Evolutionary conservation across 2,797 vertebrate genomes (phyloP).

Genomic region (Notamacropus eugenii): DNA sequence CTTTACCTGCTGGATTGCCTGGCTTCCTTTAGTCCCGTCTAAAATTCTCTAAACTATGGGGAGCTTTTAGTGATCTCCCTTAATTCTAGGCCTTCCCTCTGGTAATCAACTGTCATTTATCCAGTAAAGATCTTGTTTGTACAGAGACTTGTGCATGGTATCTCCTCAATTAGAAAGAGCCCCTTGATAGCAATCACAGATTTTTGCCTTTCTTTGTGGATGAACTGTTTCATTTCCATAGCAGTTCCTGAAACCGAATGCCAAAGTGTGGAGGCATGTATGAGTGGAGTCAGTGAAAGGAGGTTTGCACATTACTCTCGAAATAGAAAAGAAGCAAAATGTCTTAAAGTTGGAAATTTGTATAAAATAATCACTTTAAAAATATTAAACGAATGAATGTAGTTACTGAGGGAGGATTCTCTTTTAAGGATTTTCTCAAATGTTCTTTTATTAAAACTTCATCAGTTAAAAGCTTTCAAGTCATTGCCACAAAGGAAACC

Average conservation of each 20-base stretch:
- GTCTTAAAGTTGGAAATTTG: no score
- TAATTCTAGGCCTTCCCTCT: not conserved
- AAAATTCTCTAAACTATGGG: not conserved
- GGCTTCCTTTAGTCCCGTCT: not conserved
- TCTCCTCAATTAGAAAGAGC: not conserved
- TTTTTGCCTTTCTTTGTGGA: not conserved
- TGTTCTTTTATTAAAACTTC: slow-evolving; percentile 39
- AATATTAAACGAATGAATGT: slow-evolving; percentile 53
- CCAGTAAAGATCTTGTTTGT: not conserved
- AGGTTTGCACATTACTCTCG: not conserved
- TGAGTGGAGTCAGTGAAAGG: not conserved
- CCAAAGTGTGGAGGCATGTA: not conserved
- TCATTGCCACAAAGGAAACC: slow-evolving; percentile 36
- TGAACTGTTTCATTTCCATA: not conserved
- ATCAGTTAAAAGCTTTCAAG: slow-evolving; percentile 45
- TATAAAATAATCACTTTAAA: not conserved
- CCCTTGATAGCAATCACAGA: not conserved
- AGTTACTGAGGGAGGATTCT: slow-evolving; percentile 26
- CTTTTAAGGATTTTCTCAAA: slow-evolving; percentile 50
- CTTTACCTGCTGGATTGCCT: not conserved
- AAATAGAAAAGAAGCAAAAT: not conserved
- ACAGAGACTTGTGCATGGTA: not conserved
- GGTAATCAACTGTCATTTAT: not conserved
- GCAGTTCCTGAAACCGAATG: not conserved
- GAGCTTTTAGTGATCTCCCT: not conserved